These are phyloP conservation scores for Epirrhoe tristata DNA, from an alignment of 2,888 invertebrate genomes.

Conservation along the genomic window DNA sequence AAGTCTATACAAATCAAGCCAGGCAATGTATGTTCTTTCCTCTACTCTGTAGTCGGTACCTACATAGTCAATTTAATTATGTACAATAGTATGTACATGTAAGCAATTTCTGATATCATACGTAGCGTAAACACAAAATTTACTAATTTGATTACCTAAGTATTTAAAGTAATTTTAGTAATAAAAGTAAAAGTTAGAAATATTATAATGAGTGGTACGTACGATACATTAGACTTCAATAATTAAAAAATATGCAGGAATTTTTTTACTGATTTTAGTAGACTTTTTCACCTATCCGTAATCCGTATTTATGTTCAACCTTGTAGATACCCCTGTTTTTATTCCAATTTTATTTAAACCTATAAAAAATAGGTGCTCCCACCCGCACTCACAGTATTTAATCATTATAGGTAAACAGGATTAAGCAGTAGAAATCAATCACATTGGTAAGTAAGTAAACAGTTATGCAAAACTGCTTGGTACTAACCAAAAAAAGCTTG, in stretches of 20 bases:
- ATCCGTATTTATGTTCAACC: neutral
- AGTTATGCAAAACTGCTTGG: slow-evolving; percentile 40
- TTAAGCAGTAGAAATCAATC: slow-evolving; percentile 59
- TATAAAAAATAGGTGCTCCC: slow-evolving; percentile 10
- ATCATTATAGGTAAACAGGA: slow-evolving; percentile 75
- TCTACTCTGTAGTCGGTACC: slow-evolving; percentile 42
- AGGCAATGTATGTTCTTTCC: slow-evolving; percentile 55
- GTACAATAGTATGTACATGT: too few species aligned
- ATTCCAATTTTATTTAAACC: slow-evolving; percentile 3
- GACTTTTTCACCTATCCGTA: neutral
- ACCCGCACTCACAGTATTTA: slow-evolving; percentile 17
- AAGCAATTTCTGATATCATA: too few species aligned
- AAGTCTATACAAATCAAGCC: slow-evolving; percentile 36
- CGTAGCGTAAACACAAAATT: too few species aligned
- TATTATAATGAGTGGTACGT: neutral
- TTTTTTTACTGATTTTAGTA: neutral
- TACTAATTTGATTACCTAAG: too few species aligned
- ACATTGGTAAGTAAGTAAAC: slow-evolving; percentile 45
- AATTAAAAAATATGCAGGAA: neutral
- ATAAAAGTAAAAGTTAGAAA: too few species aligned
- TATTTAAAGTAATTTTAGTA: too few species aligned
- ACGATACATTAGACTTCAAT: too few species aligned
- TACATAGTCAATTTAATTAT: neutral
- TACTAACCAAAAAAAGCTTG: slow-evolving; percentile 16
- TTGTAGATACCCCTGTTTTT: neutral